Base-by-base conservation (phyloP, 1,140 invertebrate species). In the Panagrolaimus sp. region DNA sequence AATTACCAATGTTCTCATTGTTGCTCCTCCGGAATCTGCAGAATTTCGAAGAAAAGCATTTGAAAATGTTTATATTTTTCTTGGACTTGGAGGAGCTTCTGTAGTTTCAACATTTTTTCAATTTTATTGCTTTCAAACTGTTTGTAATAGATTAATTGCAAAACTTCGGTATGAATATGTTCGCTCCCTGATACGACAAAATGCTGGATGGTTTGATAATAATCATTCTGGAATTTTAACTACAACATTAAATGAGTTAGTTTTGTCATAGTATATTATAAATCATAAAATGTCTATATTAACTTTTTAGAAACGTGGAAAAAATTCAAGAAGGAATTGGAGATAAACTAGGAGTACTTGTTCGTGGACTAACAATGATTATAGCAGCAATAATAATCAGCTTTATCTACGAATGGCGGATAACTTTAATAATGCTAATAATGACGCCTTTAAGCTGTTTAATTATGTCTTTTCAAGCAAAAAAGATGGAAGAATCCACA, bases 301-400 rank as follows among this genome's bases (percentile, higher is more conserved):
- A 38, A 47, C n/a, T n/a, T 73, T 72, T 72, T 81, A 93, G 92
- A 80, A 91, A 94, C 84, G 86, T 94, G 13, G 87, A 90, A 14
- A 90, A 91, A 83, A 86, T 94, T 73, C 89, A 92, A 82, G 91
- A 92, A 78, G 92, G 91, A 5, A 89, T 93, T 45, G 91, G 91
- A 0, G 90, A 92, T 79, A 94, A 95, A 83, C 85, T 93, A 23
- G 89, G 88, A 5, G 89, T 90, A 51, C 89, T 92, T 73, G 81
- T 90, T n/a, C 89, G 89, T 77, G 69, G 70, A 20, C 42, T 71
- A 13, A 65, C 63, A 16, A 57, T 64, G 66, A 65, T 73, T 45
- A 31, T 70, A 9, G 20, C 65, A 1, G 62, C 62, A 5, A 53
- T 67, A 14, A 31, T 71, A 20, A 45, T 78, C n/a, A 44, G 74